Conservation (phyloP, 2,888 invertebrate species). For the Diaprepes abbreviatus region DNA sequence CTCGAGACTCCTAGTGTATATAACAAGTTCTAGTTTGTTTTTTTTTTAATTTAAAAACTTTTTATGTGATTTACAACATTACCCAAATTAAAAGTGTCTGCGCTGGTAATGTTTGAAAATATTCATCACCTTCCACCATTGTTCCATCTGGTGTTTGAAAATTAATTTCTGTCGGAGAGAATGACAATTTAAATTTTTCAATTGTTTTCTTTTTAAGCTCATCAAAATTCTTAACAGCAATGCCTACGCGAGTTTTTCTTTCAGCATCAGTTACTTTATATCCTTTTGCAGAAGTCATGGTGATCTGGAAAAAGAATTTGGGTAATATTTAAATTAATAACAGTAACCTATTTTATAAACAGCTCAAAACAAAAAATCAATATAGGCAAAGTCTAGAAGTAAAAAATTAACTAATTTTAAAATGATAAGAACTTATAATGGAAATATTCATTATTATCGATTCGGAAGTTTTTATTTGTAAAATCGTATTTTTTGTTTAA, state of each 20-base stretch:
- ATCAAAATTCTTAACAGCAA: conserved; percentile 76
- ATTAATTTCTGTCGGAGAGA: conserved; percentile 58
- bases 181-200: conserved; percentile 70
- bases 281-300: conserved; percentile 72
- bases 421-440: too few species aligned
- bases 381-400: too few species aligned
- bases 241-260: conserved; percentile 77
- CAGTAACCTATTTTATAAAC: too few species aligned
- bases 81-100: conserved; percentile 81
- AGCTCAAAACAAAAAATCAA: too few species aligned
- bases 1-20: too few species aligned
- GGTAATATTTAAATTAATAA: too few species aligned
- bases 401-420: too few species aligned
- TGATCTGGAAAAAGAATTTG: conserved; percentile 30
- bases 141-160: conserved; percentile 75
- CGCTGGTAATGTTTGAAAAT: conserved; percentile 79
- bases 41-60: too few species aligned
- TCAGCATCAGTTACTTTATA: conserved; percentile 81
- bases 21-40: too few species aligned
- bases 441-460: too few species aligned
- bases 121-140: conserved; percentile 81
- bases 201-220: conserved; percentile 79
- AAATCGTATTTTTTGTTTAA: too few species aligned
- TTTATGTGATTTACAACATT: conserved; percentile 26
- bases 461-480: too few species aligned